Base-by-base conservation (phyloP, 2,113 vertebrate genomes). In the Forbesichthys agassizii region DNA sequence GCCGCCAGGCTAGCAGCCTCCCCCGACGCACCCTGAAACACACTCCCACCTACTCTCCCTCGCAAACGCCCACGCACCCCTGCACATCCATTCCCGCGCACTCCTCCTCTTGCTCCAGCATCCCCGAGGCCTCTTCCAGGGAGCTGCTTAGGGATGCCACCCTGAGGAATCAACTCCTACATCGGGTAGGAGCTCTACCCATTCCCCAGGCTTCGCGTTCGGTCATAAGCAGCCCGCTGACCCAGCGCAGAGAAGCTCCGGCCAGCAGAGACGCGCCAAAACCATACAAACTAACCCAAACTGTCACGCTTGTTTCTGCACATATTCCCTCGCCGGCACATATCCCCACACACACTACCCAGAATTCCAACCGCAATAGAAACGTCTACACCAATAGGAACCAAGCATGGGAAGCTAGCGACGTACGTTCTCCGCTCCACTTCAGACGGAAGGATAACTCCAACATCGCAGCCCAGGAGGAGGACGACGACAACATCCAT, bases 191-290 rank as follows among this genome's bases (percentile, higher is more conserved):
- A 11, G 81, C 73, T 14, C 68, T 84, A 42, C 76, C 81, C 14
- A 57, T 52, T 58, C 80, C 82, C 48, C 82, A 81, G 65, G 73
- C 64, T 1, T 88, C 90, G 0, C 82, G 80, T 36, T 91, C 87
- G 2, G 90, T 90, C 55, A 88, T 88, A 73, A 91, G 86, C 80
- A 91, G 91, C 64, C 91, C 92, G 0, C 63, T 86, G 61, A 84
- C 66, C 63, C 83, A 80, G 7, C 85, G 84, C 5, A 80, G 81
- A 1, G 75, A 75, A 20, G 74, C 18, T 0, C 73, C 77, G 0
- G 78, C 89, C 66, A 85, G 79, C 12, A 91, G 87, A 69, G 91
- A 91, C 73, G 83, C 84, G 0, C 65, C 88, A 54, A 86, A 92
- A 52, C 52, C 84, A 54, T 72, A 56, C 11, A 86, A 76, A 72